Base-by-base conservation (phyloP, 2,888 invertebrate genomes). In the Xanthia togata region DNA sequence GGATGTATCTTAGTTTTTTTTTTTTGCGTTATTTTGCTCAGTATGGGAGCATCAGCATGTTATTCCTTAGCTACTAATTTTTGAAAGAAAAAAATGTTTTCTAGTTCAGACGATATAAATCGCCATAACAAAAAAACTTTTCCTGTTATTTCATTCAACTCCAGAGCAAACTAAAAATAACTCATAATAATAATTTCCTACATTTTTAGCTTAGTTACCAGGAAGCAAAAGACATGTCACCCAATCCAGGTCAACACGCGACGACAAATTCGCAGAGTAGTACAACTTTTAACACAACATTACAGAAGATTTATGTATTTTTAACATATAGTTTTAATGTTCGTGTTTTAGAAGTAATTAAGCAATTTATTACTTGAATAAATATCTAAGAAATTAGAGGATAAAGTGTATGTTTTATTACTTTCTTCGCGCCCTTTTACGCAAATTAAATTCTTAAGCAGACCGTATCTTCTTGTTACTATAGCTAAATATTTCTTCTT, bases 211-310 rank as follows among this genome's bases (percentile, higher is more conserved):
- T 57, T 50, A 38, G 78, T 75, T 79, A 81, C 78, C 70, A 85
- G 82, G 83, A 88, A 89, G 74, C 50, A 35, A 26, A 35, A 68
- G 78, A 79, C 79, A 67, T 84, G 78, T 60, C 77, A 59, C 23
- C 73, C 64, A 57, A 88, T 85, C 83, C 80, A 83, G 90, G 89
- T 87, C 89, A 86, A 65, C 79, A 47, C 17, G 57, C 68, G 76
- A 62, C 70, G 76, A 88, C 90, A 77, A 89, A 89, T 86, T 76
- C 50, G 73, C 79, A 68, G 59, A 79, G 76, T 76, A 77, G 88
- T 86, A 76, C 72, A 84, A 78, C 76, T 80, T 79, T 79, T 83
- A 82, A 82, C 77, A 78, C 68, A 65, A 81, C 82, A 85, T 81
- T 86, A 78, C 23, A 35, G 38, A 62, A 74, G 67, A 85, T 87